Percentiles rank a stretch among this genome's conserved stretches.
These are phyloP conservation scores for Hippopotamus amphibius DNA, from an alignment of 2,113 vertebrate genomes.

Conservation along the genomic window DNA sequence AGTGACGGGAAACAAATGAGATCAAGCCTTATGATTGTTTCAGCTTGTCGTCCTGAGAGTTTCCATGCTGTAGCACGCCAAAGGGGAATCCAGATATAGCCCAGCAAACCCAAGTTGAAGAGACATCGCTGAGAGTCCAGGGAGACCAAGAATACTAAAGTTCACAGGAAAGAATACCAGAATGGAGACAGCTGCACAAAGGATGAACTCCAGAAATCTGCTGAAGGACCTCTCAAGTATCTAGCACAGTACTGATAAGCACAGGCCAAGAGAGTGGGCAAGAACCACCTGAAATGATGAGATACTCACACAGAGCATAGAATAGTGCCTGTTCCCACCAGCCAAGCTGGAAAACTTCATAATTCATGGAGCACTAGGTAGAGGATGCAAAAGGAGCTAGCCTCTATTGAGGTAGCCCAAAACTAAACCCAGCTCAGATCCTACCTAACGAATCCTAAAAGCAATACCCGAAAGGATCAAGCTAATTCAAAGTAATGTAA, in stretches of 20 bases:
- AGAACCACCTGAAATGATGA: background rate
- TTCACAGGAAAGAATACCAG: background rate
- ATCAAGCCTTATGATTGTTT: background rate
- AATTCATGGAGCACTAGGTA: background rate
- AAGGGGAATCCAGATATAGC: background rate
- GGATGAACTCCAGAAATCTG: background rate
- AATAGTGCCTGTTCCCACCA: background rate
- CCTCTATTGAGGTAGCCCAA: background rate
- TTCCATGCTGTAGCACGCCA: background rate
- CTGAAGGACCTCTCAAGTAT: background rate
- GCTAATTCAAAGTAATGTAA: background rate
- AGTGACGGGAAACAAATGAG: background rate
- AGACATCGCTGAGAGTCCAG: background rate
- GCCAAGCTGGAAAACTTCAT: background rate
- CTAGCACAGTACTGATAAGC: background rate
- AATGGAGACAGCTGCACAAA: background rate
- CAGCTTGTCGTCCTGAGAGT: background rate
- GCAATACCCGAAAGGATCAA: background rate
- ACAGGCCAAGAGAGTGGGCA: background rate
- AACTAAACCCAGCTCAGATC: background rate
- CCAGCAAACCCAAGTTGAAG: background rate
- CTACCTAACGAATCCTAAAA: conserved; percentile 7
- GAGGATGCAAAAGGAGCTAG: background rate
- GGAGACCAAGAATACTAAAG: background rate
- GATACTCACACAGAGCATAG: background rate